Base-by-base conservation (phyloP, 2,888 invertebrate genomes). In the Protodeltote pygarga region DNA sequence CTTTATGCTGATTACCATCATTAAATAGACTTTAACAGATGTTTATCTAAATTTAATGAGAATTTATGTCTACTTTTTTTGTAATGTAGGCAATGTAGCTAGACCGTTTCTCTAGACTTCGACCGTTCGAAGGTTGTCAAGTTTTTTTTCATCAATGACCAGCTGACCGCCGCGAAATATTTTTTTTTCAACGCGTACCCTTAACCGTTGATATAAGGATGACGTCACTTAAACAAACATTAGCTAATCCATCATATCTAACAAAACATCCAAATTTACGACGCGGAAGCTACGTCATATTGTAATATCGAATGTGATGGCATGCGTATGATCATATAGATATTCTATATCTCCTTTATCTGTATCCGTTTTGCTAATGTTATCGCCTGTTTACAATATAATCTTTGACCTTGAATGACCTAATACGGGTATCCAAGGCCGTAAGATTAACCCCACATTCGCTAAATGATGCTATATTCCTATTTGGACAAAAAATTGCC, bases 191-290 rank as follows among this genome's bases (percentile, higher is more conserved):
- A 2, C 5, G 2, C 11, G 2, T 2, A 9, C 2, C 10, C 24
- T 44, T 32, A 28, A 31, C 27, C 57, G 39, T 33, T 40, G 19
- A 40, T 52, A 40, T 52, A 38, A 10, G 1, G 1, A 20, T 59
- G 44, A 45, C 40, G 41, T 60, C 53, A 60, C 23, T 29, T 38
- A 27, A 23, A 23, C 35, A 52, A 60, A 52, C 45, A 35, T 52
- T 41, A 32, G 24, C 35, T 65, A 50, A 69, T 60, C 66, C 42
- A 39, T 69, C 70, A 54, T 13, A 14, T 32, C 23, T 29, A 5
- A 24, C 13, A 37, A 51, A 42, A 40, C 28, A 35, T 14, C 29
- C 6, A 51, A 37, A 24, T 24, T 31, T 14, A 20, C 25, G 5
- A 39, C 16, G 19, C 15, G 47, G 32, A 27, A 39, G 14, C 5